phyloP scores from a whole-genome alignment of 2,888 invertebrate species.

The Arenicola marina region DNA sequence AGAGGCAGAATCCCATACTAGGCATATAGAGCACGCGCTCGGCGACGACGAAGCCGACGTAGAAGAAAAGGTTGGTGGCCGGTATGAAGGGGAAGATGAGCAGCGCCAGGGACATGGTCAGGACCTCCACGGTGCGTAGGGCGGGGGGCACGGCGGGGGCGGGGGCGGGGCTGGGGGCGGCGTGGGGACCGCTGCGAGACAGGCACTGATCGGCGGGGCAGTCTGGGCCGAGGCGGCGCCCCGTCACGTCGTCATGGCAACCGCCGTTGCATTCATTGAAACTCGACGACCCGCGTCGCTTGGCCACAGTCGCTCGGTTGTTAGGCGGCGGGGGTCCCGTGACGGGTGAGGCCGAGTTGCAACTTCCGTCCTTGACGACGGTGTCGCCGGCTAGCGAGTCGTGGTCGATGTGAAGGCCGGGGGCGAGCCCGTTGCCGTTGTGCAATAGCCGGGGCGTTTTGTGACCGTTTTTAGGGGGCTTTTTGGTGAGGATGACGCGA shows the following conservation, averaged over 20 bases:
- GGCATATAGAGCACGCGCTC: constrained; percentile 95
- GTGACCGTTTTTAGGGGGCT: too few relatives aligned
- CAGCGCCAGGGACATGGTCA: constrained; percentile 68
- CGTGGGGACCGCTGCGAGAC: not conserved
- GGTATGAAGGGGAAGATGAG: constrained; percentile 91
- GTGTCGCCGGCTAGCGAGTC: not conserved
- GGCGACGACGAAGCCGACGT: constrained; percentile 97
- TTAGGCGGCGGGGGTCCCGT: too few relatives aligned
- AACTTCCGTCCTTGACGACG: not conserved
- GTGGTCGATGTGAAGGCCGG: not conserved
- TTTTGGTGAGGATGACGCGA: too few relatives aligned
- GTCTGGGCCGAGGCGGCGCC: not conserved
- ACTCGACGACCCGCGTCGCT: constrained; percentile 15
- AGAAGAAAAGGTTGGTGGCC: constrained; percentile 94
- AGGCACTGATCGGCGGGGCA: too few relatives aligned
- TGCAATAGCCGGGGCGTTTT: too few relatives aligned
- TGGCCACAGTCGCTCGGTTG: not conserved
- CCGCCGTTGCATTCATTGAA: constrained; percentile 32
- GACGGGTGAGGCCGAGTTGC: not conserved
- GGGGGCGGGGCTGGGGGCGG: too few relatives aligned
- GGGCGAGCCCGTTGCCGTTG: not conserved
- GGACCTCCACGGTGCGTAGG: constrained; percentile 4
- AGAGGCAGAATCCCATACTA: constrained; percentile 90
- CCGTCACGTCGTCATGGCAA: constrained; percentile 1
- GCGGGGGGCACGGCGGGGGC: not conserved